Conservation (phyloP, 2,797 vertebrate genomes). For the Notamacropus eugenii region DNA sequence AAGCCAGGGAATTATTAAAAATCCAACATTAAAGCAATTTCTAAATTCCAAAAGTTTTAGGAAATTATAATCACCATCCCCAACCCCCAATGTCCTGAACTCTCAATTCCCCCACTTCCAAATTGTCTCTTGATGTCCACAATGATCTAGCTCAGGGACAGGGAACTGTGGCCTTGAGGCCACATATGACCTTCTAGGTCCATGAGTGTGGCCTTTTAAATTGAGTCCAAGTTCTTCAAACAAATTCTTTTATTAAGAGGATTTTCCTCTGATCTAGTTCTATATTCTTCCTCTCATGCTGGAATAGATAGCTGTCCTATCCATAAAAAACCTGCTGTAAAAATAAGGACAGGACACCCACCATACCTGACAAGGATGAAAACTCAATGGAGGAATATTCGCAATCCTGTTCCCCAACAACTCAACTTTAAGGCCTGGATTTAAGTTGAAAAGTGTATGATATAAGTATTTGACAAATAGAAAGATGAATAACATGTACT, state of each 20-base stretch:
- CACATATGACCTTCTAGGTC: no score
- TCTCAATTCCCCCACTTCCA: not conserved
- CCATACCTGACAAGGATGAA: not conserved
- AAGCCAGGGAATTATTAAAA: not conserved
- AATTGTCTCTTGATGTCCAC: not conserved
- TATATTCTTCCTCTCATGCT: not conserved
- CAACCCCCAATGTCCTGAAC: not conserved
- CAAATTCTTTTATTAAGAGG: no score
- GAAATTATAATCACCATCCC: not conserved
- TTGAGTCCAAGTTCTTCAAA: no score
- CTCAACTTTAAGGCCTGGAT: not conserved
- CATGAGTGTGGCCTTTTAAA: no score
- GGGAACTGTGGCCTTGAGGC: no score
- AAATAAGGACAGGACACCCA: not conserved
- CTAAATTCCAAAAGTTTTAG: not conserved
- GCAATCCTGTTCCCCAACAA: not conserved
- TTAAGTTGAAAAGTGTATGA: not conserved
- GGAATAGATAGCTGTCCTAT: not conserved
- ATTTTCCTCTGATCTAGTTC: not conserved
- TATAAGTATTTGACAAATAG: not conserved
- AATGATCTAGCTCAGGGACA: not conserved
- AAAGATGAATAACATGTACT: not conserved
- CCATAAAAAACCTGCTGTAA: not conserved
- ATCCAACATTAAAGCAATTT: not conserved
- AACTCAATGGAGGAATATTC: not conserved